These are phyloP conservation scores for Deilephila porcellus DNA, from an alignment of 2,888 invertebrate genomes.

Conservation along the genomic window DNA sequence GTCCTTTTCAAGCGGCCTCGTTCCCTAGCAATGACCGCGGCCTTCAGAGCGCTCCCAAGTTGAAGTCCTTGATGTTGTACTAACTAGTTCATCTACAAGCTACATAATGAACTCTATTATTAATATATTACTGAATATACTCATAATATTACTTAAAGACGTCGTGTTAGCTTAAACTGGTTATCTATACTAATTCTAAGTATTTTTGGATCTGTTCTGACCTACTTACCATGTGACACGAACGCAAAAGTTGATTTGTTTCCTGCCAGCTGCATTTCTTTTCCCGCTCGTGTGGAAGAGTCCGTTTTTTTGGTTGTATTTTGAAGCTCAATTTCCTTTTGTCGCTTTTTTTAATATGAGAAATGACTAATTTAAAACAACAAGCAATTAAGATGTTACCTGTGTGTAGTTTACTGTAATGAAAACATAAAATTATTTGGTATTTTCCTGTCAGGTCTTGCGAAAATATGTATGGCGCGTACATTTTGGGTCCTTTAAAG, in stretches of 20 bases:
- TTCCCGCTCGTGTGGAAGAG: neutral
- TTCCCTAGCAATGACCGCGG: conserved; percentile 7
- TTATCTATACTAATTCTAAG: neutral
- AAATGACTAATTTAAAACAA: neutral
- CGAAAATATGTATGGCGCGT: neutral
- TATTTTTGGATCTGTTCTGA: neutral
- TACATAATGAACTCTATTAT: neutral
- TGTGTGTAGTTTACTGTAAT: neutral
- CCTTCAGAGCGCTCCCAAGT: neutral
- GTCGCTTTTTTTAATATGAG: neutral
- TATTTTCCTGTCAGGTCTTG: neutral
- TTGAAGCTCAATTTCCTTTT: neutral
- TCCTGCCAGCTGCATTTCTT: conserved; percentile 3
- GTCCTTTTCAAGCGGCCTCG: neutral
- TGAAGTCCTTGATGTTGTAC: neutral
- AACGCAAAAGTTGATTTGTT: neutral
- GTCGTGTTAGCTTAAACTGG: neutral
- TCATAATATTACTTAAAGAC: neutral
- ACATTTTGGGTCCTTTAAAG: neutral
- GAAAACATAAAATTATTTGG: neutral
- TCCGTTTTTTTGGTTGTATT: neutral
- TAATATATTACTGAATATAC: neutral
- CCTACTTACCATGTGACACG: neutral
- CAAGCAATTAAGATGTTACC: neutral
- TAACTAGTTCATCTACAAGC: neutral